These are phyloP conservation scores for Mythimna loreyi DNA, from an alignment of 2,888 invertebrate genomes.

Conservation along the genomic window DNA sequence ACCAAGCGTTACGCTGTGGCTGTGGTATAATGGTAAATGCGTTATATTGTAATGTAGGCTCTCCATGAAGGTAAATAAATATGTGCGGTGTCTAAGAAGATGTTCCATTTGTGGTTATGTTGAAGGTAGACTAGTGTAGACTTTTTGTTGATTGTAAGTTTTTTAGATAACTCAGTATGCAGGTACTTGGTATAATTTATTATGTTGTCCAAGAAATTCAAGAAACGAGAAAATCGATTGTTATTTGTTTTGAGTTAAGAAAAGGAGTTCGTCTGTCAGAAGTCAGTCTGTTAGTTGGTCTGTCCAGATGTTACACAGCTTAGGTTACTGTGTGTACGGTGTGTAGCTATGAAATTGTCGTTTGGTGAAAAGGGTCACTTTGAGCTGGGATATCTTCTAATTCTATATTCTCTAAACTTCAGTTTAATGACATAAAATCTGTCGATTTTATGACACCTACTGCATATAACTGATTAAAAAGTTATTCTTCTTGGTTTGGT, in stretches of 20 bases:
- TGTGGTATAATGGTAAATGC: neutral
- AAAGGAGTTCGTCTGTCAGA: no score
- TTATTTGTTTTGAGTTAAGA: neutral
- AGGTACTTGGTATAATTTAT: neutral
- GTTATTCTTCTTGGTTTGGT: no score
- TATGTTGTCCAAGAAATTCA: neutral
- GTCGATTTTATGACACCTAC: no score
- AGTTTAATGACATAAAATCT: no score
- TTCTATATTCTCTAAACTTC: no score
- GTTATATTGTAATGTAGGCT: slow-evolving; percentile 1
- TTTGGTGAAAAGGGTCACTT: no score
- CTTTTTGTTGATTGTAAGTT: slow-evolving; percentile 5
- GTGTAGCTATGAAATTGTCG: no score
- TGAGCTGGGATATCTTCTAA: neutral
- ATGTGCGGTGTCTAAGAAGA: slow-evolving; percentile 47
- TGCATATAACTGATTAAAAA: no score
- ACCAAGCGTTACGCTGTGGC: neutral
- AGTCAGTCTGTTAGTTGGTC: neutral
- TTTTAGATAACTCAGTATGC: slow-evolving; percentile 7
- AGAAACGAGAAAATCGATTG: neutral
- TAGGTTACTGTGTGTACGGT: no score
- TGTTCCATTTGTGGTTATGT: slow-evolving; percentile 60
- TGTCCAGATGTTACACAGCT: neutral
- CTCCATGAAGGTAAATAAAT: slow-evolving; percentile 19
- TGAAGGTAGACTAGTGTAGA: slow-evolving; percentile 38